phyloP scores from a whole-genome alignment of 2,113 vertebrate species.

The Ceyx melanurus region DNA sequence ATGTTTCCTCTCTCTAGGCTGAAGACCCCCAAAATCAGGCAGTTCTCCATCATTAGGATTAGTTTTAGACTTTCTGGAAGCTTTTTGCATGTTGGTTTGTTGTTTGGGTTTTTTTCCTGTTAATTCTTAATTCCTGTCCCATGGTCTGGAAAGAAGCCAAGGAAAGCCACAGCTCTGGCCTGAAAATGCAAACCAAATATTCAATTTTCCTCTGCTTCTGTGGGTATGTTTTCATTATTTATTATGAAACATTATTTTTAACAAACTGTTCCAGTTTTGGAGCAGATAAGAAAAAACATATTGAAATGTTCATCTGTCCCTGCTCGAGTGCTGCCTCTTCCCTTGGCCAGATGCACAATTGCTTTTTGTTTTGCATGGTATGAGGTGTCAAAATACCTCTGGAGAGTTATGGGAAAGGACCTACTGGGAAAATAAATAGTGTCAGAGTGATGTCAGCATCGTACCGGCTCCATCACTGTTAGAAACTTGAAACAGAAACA shows the following conservation, averaged over 20 bases:
- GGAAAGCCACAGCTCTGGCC: neutral
- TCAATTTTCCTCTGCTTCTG: neutral
- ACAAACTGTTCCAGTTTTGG: neutral
- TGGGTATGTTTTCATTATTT: neutral
- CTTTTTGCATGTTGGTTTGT: neutral
- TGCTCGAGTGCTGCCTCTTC: neutral
- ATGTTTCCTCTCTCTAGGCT: neutral
- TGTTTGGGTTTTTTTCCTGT: neutral
- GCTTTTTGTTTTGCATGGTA: neutral
- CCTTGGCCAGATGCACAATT: neutral
- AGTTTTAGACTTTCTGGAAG: too few relatives aligned
- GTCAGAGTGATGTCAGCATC: neutral
- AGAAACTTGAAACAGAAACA: neutral
- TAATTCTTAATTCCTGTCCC: neutral
- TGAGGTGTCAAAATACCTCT: neutral
- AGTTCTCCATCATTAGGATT: neutral
- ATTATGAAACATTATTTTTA: neutral
- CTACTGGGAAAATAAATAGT: neutral
- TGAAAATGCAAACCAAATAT: neutral
- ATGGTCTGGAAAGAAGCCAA: fast-evolving
- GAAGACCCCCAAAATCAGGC: neutral
- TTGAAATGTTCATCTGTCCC: neutral
- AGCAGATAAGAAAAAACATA: neutral
- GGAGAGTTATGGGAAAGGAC: neutral
- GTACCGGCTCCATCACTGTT: neutral